phyloP scores from a whole-genome alignment of 2,888 invertebrate genomes.

The Drosophila cognata region DNA sequence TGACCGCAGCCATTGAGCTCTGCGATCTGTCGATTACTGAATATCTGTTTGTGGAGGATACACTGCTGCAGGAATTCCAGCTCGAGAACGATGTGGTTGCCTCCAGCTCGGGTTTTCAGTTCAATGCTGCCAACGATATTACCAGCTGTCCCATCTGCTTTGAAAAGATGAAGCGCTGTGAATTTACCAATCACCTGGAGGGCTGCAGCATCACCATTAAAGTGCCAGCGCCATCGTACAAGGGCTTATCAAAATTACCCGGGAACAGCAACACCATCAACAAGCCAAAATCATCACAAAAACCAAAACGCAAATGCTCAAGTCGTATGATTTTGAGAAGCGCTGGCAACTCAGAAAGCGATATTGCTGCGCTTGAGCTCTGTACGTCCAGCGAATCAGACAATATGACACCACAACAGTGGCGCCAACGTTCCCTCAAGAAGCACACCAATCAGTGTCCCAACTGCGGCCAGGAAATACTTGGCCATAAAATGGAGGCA shows the following conservation, averaged over 20 bases:
- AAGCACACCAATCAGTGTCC: constrained; percentile 80
- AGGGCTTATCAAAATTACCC: constrained; percentile 4
- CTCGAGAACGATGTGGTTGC: constrained; percentile 79
- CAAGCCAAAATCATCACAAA: not conserved
- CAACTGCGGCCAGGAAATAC: constrained; percentile 77
- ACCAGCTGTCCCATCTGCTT: constrained; percentile 84
- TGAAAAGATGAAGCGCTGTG: constrained; percentile 78
- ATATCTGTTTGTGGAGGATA: constrained; percentile 83
- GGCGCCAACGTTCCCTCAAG: constrained; percentile 72
- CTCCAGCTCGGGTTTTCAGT: constrained; percentile 60
- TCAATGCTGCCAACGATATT: constrained; percentile 79
- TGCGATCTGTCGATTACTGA: constrained; percentile 82
- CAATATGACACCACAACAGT: constrained; percentile 51
- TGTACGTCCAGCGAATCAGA: constrained; percentile 47
- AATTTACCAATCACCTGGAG: constrained; percentile 82
- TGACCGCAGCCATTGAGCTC: constrained; percentile 67
- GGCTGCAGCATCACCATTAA: constrained; percentile 82
- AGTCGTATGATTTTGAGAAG: constrained; percentile 54
- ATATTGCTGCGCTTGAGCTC: constrained; percentile 58
- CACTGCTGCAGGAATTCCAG: constrained; percentile 81
- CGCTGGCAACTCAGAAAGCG: constrained; percentile 74
- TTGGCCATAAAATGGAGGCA: constrained; percentile 74
- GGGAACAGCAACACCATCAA: constrained; percentile 20
- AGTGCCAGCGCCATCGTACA: constrained; percentile 59
- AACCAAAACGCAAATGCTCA: constrained; percentile 7